Conservation (phyloP, 2,113 vertebrate genomes). For the Choloepus hoffmanni region DNA sequence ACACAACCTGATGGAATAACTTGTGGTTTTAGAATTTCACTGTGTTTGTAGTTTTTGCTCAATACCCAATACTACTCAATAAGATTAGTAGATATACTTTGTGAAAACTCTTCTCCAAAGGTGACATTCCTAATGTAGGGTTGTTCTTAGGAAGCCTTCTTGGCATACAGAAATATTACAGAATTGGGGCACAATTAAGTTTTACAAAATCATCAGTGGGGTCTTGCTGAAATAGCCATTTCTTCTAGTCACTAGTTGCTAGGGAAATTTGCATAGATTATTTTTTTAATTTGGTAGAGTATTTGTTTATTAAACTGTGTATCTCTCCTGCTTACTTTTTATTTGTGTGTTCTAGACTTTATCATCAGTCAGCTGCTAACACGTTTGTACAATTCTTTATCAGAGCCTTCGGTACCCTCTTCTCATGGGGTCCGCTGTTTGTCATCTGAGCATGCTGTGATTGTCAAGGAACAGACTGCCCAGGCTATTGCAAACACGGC, state of each 20-base stretch:
- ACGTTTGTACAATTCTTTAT: neutral
- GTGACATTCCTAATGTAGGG: neutral
- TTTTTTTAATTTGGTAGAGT: neutral
- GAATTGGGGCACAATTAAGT: neutral
- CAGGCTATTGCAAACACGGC: constrained; percentile 88
- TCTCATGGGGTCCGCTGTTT: constrained; percentile 75
- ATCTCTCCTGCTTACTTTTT: neutral
- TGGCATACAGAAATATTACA: neutral
- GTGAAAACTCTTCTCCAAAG: neutral
- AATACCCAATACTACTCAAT: neutral
- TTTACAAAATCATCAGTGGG: neutral
- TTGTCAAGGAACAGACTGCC: constrained; percentile 87
- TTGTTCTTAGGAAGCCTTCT: neutral
- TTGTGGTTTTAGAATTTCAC: neutral
- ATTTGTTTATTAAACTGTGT: neutral
- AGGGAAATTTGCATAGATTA: neutral
- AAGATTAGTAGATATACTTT: neutral
- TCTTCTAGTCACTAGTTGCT: neutral
- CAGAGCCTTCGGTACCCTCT: constrained; percentile 53
- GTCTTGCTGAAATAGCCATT: neutral
- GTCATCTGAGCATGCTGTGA: constrained; percentile 86
- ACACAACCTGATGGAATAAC: neutral
- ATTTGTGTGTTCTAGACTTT: neutral
- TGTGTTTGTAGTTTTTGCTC: neutral
- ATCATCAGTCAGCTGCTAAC: neutral